A percentile compares a stretch with the other conserved stretches of the same genome.
Evolutionary conservation across 2,113 vertebrate genomes (phyloP).

Genomic region (Sakesphorus luctuosus): DNA sequence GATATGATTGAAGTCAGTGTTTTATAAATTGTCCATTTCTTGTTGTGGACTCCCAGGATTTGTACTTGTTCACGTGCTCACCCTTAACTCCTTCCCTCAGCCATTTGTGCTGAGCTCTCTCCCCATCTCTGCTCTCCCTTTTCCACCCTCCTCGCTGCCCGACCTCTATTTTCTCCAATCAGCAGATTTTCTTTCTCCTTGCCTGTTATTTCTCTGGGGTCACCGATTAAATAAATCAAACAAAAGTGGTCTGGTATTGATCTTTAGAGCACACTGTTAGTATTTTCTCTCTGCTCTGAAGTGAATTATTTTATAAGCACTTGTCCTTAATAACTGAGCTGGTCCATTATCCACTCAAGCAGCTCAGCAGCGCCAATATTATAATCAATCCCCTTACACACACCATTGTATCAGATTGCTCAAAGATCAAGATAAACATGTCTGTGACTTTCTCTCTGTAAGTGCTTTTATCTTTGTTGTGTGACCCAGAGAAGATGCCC

Average conservation of each 20-base stretch:
- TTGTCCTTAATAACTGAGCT: constrained; percentile 27
- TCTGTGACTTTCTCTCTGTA: neutral
- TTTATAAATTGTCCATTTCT: neutral
- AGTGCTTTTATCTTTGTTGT: neutral
- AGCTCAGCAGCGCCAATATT: neutral
- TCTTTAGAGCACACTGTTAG: neutral
- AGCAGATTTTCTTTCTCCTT: constrained; percentile 25
- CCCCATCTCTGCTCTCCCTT: fast-evolving
- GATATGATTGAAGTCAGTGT: neutral
- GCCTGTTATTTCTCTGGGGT: neutral
- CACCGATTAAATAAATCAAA: constrained; percentile 39
- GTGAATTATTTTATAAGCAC: constrained; percentile 23
- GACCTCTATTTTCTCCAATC: neutral
- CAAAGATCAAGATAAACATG: neutral
- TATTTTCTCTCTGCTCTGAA: constrained; percentile 18
- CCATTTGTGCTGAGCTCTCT: neutral
- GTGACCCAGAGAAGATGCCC: neutral
- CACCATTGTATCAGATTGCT: neutral
- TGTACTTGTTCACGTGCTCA: neutral
- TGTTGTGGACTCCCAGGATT: neutral
- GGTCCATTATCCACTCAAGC: constrained; percentile 32
- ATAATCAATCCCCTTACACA: neutral
- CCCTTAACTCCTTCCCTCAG: neutral
- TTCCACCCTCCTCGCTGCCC: fast-evolving
- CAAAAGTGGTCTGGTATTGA: constrained; percentile 51